phyloP scores from a whole-genome alignment of 2,797 vertebrate species.

The Betta splendens region DNA sequence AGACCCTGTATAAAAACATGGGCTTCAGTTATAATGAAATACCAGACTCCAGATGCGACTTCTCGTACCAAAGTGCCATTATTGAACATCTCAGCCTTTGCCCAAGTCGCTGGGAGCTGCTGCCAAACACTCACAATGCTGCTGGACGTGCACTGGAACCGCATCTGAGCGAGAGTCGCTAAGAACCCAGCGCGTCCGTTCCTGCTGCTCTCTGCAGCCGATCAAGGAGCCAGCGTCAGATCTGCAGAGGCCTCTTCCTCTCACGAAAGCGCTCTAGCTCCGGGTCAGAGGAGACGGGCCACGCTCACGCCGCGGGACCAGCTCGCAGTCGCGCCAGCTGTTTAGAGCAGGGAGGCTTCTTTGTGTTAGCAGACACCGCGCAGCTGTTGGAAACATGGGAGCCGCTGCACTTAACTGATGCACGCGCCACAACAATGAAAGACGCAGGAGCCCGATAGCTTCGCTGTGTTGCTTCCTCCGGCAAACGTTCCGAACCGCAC shows the following conservation, averaged over 20 bases:
- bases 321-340: no score
- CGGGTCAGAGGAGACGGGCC: conserved; percentile 15
- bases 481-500: no score
- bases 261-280: conserved; percentile 26
- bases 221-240: conserved; percentile 25
- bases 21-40: conserved; percentile 26
- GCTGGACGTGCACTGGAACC: conserved; percentile 33
- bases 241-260: conserved; percentile 18
- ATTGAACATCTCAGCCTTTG: conserved; percentile 19
- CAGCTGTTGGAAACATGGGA: conserved; percentile 11
- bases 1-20: conserved; percentile 33
- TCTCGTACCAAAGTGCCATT: conserved; percentile 27
- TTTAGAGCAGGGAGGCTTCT: no score
- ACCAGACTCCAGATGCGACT: conserved; percentile 13
- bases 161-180: conserved; percentile 42
- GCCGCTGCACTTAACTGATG: background rate
- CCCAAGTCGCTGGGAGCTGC: conserved; percentile 14
- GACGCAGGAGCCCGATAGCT: no score
- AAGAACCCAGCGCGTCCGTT: conserved; percentile 10
- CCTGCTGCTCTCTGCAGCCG: conserved; percentile 21
- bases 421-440: background rate
- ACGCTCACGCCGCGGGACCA: no score
- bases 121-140: conserved; percentile 41
- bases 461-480: no score
- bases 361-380: conserved; percentile 18